A percentile compares a stretch with the other conserved stretches of the same genome.
Conservation (phyloP, 1,140 invertebrate species). For the Nebria ingens region DNA sequence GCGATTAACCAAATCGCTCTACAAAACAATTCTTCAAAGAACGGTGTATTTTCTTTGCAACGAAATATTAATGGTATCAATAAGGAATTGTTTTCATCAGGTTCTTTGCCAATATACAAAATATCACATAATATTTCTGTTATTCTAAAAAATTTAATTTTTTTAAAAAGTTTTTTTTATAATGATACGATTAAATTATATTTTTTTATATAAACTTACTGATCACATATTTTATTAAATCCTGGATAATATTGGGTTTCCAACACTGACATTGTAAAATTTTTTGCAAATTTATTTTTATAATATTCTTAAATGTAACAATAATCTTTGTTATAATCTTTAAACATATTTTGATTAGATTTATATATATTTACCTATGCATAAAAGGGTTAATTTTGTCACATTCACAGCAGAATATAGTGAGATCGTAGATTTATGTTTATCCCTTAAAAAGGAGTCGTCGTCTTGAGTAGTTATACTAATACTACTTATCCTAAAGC, state of each 20-base stretch:
- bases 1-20: conserved; percentile 29
- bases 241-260: background rate
- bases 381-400: too few relatives aligned
- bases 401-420: too few relatives aligned
- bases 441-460: too few relatives aligned
- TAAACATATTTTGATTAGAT: too few relatives aligned
- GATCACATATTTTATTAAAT: background rate
- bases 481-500: too few relatives aligned
- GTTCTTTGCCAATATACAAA: background rate
- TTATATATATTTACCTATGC: too few relatives aligned
- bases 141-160: background rate
- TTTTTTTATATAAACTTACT: background rate
- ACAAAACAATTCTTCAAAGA: conserved; percentile 30
- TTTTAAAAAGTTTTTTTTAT: too few relatives aligned
- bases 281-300: background rate
- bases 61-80: background rate
- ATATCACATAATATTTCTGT: background rate
- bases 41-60: conserved; percentile 10
- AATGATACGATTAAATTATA: background rate
- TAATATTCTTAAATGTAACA: background rate
- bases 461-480: too few relatives aligned
- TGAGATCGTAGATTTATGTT: too few relatives aligned
- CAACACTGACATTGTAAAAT: background rate
- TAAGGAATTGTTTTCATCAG: background rate
- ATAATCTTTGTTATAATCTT: too few relatives aligned